A percentile compares a stretch with the other conserved stretches of the same genome.
Conservation (phyloP, 2,113 vertebrate genomes). For the Mola mola region DNA sequence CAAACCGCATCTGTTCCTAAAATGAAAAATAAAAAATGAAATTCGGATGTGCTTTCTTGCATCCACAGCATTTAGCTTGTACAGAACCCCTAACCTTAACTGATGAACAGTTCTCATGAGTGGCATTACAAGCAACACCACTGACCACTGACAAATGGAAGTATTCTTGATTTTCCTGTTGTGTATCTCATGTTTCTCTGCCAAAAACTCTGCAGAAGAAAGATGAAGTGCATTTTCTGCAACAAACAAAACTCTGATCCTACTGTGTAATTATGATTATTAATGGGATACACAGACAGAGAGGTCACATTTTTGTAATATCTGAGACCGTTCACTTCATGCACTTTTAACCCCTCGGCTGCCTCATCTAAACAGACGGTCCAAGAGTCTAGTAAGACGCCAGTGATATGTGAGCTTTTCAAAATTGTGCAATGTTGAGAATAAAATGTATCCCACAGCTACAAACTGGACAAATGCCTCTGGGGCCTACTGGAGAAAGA, state of each 20-base stretch:
- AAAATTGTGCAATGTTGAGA: conserved; percentile 65
- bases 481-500: conserved; percentile 23
- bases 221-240: conserved; percentile 47
- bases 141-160: conserved; percentile 19
- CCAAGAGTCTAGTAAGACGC: conserved; percentile 26
- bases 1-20: too few species aligned
- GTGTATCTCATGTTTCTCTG: conserved; percentile 33
- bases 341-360: conserved; percentile 51
- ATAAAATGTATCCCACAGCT: conserved; percentile 44
- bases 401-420: conserved; percentile 42
- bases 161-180: conserved; percentile 28
- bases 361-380: conserved; percentile 52
- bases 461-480: conserved; percentile 34
- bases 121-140: conserved; percentile 10
- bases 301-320: conserved; percentile 67
- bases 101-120: conserved; percentile 6
- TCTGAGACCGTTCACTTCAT: conserved; percentile 34
- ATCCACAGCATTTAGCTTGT: background rate
- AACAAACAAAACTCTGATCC: conserved; percentile 46
- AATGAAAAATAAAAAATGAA: too few species aligned
- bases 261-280: conserved; percentile 45
- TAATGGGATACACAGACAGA: conserved; percentile 44
- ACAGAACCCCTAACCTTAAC: background rate
- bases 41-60: background rate
- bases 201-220: conserved; percentile 33